phyloP scores from a whole-genome alignment of 2,888 invertebrate species.

The Camponotus fellah region DNA sequence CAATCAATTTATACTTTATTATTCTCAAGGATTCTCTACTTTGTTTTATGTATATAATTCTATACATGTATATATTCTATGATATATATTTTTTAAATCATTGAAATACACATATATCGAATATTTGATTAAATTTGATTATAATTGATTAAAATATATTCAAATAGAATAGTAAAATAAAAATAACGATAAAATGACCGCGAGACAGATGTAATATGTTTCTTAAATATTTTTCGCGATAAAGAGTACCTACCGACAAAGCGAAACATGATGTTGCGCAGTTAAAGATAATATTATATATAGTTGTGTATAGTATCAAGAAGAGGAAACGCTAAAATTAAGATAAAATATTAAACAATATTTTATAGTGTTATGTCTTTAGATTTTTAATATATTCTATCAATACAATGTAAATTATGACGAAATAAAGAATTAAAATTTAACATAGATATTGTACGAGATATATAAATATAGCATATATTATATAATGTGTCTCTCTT shows the following conservation, averaged over 20 bases:
- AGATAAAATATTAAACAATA: slow-evolving; percentile 14
- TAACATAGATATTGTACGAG: slow-evolving; percentile 2
- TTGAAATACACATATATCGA: background rate
- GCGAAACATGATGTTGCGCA: background rate
- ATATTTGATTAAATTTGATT: background rate
- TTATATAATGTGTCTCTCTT: slow-evolving; percentile 19
- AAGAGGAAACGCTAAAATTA: background rate
- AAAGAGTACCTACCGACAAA: background rate
- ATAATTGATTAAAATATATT: background rate
- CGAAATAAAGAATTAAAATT: slow-evolving; percentile 20
- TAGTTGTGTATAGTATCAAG: background rate
- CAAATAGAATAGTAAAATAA: background rate
- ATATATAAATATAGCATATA: background rate
- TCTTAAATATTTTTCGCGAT: background rate
- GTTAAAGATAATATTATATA: background rate
- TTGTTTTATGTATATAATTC: no score
- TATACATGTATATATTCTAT: no score
- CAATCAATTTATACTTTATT: background rate
- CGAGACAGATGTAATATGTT: background rate
- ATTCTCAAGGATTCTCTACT: background rate
- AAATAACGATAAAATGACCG: background rate
- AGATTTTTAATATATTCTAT: slow-evolving; percentile 37
- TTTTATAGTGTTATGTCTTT: background rate
- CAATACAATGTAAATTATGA: slow-evolving; percentile 2
- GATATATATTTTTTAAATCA: background rate